Percentiles rank a stretch among this genome's conserved stretches.
Conservation (phyloP, 2,113 vertebrate genomes). For the Egretta garzetta region DNA sequence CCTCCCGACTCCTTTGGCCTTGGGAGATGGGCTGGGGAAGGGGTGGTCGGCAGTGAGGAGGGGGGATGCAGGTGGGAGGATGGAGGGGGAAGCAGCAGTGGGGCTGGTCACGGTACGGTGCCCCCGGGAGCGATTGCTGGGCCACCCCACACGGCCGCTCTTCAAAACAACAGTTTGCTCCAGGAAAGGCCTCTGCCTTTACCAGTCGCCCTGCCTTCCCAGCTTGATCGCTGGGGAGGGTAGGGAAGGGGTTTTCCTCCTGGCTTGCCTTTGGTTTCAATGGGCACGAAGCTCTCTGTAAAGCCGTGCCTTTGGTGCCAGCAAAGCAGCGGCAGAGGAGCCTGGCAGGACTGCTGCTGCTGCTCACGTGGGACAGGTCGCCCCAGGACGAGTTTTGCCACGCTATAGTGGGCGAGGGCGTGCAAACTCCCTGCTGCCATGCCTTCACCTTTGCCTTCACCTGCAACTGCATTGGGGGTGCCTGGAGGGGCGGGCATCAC, state of each 20-base stretch:
- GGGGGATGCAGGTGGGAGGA: neutral
- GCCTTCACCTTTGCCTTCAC: neutral
- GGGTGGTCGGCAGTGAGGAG: neutral
- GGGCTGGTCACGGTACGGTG: neutral
- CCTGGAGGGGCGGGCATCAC: neutral
- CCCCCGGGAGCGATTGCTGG: rapidly evolving
- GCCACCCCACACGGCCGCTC: neutral
- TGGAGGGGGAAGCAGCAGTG: neutral
- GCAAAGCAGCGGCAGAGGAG: neutral
- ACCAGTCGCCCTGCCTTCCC: neutral
- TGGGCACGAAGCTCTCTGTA: neutral
- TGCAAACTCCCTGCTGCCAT: neutral
- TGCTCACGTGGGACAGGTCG: neutral
- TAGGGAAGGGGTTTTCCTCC: neutral
- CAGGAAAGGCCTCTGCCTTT: neutral
- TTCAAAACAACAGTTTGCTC: neutral
- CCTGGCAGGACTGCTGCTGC: neutral
- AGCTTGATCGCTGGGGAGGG: neutral
- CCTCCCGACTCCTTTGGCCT: neutral
- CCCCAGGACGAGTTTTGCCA: neutral
- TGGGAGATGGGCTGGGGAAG: neutral
- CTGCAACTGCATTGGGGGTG: neutral
- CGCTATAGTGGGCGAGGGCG: neutral
- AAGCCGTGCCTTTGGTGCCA: neutral
- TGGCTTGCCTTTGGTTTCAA: neutral